Base-by-base conservation (phyloP, 2,888 invertebrate genomes). In the Drosophila lutescens region DNA sequence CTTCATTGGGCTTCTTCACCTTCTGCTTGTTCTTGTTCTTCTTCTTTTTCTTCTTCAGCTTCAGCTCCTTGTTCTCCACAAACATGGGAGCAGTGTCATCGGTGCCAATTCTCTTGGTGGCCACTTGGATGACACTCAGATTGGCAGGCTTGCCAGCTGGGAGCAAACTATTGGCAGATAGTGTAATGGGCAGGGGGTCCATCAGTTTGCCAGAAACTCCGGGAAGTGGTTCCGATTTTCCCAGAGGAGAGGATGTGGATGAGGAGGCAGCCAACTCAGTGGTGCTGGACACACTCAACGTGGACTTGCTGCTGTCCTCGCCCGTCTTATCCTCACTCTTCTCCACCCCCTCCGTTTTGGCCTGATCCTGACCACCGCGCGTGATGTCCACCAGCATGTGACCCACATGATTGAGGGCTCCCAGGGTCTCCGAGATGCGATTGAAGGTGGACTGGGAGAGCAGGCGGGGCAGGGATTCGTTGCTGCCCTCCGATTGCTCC, bases 391-490 rank as follows among this genome's bases (percentile, higher is more conserved):
- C 96, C 76, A 97, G 93, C 89, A 96, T 96, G 89, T 95, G 95
- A 0, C 97, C 97, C 0, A 97, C 96, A 2, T 97, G 97, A 79
- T 97, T 97, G 15, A 97, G 93, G 4, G 97, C 97, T 36, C 97
- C 97, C 38, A 94, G 89, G 1, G 94, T 95, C 90, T 95, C 95
- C 0, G 95, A 94, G 84, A 95, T 94, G 78, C 93, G 93, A 60
- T 93, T 93, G 74, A 95, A 94, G 7, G 95, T 94, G 6, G 94
- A 94, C 30, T 94, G 93, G 2, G 95, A 94, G 1, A 94, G 91
- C 4, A 94, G 85, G 49, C 94, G 92, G 7, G 94, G 94, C 75
- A 93, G 50, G 1, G 86, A 83, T 15, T 89, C 88, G 54, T 87
- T 79, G 68, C 88, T 89, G 34, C 67, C 70, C 56, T 78, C 78